Percentiles rank a stretch among this genome's conserved stretches.
phyloP scores from a whole-genome alignment of 2,888 invertebrate species.

The Callimorpha dominula region DNA sequence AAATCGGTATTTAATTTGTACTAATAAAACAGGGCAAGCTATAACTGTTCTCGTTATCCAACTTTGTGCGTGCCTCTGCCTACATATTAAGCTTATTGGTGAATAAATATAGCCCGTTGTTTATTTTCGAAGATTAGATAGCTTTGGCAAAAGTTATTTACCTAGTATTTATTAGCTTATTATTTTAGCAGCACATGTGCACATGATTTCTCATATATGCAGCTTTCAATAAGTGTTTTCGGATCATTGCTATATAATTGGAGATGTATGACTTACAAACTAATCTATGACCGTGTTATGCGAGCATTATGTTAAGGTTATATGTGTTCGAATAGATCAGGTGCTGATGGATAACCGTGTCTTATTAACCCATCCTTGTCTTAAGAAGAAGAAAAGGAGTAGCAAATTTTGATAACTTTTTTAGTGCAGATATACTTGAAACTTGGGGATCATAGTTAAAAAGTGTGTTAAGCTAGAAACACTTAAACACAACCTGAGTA shows the following conservation, averaged over 20 bases:
- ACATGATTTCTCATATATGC: not conserved
- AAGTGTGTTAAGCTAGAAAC: not conserved
- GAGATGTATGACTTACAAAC: no score
- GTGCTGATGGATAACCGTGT: not conserved
- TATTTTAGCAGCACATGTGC: constrained; percentile 16
- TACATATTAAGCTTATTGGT: constrained; percentile 41
- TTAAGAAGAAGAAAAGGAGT: not conserved
- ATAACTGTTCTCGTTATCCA: not conserved
- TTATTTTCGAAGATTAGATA: constrained; percentile 64
- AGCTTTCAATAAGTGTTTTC: not conserved
- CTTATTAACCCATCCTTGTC: not conserved
- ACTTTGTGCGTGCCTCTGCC: constrained; percentile 27
- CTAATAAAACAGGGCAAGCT: constrained; percentile 18
- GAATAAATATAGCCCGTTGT: constrained; percentile 57
- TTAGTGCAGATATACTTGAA: not conserved
- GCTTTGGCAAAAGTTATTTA: constrained; percentile 36
- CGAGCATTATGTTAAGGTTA: no score
- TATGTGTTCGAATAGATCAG: not conserved
- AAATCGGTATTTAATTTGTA: constrained; percentile 32
- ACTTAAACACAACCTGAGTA: not conserved
- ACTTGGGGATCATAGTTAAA: not conserved
- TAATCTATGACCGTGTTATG: no score
- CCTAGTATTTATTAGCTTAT: not conserved
- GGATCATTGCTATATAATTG: no score
- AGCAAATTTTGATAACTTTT: not conserved